Percentiles rank a stretch among this genome's conserved stretches.
These are phyloP conservation scores for Psilopsiagon aymara DNA, from an alignment of 2,113 vertebrate genomes.

Conservation along the genomic window DNA sequence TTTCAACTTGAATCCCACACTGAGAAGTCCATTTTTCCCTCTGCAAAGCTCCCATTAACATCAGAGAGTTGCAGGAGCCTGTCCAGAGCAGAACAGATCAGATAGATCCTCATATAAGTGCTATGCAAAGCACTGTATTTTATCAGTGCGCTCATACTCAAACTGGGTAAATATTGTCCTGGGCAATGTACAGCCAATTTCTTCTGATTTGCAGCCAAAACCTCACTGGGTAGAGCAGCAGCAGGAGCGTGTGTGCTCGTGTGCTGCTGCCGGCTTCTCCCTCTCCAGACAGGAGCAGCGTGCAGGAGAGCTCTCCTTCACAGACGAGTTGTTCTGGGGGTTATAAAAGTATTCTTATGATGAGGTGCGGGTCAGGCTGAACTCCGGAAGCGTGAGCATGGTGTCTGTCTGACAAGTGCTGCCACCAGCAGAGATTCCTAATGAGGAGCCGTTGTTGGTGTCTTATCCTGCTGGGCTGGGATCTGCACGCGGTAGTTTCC, in stretches of 20 bases:
- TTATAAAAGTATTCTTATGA: not conserved
- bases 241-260: fast-evolving
- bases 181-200: not conserved
- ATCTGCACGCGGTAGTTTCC: not conserved
- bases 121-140: not conserved
- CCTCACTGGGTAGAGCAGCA: not conserved
- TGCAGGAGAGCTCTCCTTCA: fast-evolving
- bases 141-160: fast-evolving
- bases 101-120: not conserved
- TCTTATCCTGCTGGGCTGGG: not conserved
- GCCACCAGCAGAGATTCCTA: not conserved
- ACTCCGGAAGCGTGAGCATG: fast-evolving
- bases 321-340: not conserved
- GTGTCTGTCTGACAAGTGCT: not conserved
- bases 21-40: not conserved
- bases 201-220: not conserved
- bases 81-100: not conserved
- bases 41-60: fast-evolving
- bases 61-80: not conserved
- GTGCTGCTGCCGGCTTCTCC: not conserved
- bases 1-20: fast-evolving
- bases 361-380: not conserved
- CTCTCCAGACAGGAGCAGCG: fast-evolving
- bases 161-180: not conserved
- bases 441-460: not conserved